Percentiles rank a stretch among this genome's conserved stretches.
phyloP scores from a whole-genome alignment of 2,113 vertebrate genomes.

The Brienomyrus brachyistius region DNA sequence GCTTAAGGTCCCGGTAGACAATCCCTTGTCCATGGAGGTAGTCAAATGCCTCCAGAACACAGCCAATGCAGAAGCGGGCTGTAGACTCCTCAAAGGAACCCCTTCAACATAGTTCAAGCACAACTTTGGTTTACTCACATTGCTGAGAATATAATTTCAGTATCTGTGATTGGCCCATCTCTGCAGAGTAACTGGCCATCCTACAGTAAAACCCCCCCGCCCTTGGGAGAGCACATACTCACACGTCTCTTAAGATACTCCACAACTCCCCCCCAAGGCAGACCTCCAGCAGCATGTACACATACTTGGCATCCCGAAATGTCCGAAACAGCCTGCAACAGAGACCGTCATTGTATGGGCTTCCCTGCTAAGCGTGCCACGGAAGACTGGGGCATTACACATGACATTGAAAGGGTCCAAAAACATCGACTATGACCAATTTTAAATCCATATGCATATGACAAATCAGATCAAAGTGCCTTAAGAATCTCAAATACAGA shows the following conservation, averaged over 20 bases:
- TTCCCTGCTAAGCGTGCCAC: neutral
- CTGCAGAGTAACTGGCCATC: neutral
- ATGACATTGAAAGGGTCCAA: neutral
- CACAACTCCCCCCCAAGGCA: conserved; percentile 88
- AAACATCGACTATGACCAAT: neutral
- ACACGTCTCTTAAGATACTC: conserved; percentile 90
- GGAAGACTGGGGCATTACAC: neutral
- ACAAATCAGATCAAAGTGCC: neutral
- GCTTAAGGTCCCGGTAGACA: conserved; percentile 65
- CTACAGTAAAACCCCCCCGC: neutral
- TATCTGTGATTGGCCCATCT: neutral
- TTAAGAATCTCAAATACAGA: neutral
- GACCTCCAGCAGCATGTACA: conserved; percentile 86
- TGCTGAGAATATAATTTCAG: neutral
- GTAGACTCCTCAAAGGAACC: conserved; percentile 59
- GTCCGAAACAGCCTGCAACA: conserved; percentile 77
- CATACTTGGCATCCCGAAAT: conserved; percentile 80
- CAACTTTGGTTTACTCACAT: neutral
- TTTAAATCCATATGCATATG: neutral
- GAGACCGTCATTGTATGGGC: neutral
- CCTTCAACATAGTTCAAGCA: conserved; percentile 40
- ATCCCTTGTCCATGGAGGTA: conserved; percentile 60
- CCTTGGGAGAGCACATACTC: conserved; percentile 45
- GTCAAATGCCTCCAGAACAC: conserved; percentile 65
- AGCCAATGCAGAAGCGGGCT: conserved; percentile 60